Conservation (phyloP, 2,888 invertebrate genomes). For the Deilephila elpenor region DNA sequence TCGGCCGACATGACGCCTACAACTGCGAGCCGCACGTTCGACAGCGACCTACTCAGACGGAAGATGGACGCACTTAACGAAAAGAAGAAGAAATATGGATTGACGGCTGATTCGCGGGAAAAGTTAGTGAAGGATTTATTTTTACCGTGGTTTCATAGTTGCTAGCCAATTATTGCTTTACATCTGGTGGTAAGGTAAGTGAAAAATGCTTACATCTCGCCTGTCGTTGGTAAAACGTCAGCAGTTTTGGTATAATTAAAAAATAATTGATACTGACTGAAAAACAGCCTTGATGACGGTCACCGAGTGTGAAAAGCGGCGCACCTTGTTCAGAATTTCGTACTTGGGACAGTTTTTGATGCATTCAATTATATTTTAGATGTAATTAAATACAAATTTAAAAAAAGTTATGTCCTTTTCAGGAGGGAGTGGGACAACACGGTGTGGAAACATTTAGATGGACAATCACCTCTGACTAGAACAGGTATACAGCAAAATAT, state of each 20-base stretch:
- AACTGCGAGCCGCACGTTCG: conserved; percentile 8
- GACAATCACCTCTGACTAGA: neutral
- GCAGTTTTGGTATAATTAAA: too few relatives aligned
- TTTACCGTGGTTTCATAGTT: neutral
- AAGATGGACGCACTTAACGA: conserved; percentile 50
- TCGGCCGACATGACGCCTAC: conserved; percentile 2
- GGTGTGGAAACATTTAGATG: neutral
- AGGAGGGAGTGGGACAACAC: conserved; percentile 7
- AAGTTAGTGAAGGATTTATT: neutral
- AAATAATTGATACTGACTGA: too few relatives aligned
- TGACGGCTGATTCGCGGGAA: neutral
- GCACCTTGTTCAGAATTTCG: too few relatives aligned
- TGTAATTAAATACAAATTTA: neutral
- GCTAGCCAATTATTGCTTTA: neutral
- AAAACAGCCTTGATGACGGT: too few relatives aligned
- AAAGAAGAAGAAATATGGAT: conserved; percentile 11
- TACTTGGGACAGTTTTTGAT: too few relatives aligned
- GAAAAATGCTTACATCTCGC: too few relatives aligned
- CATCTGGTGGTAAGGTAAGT: neutral
- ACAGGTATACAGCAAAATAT: neutral
- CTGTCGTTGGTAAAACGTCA: too few relatives aligned
- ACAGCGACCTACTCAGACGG: conserved; percentile 46
- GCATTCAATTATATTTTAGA: too few relatives aligned
- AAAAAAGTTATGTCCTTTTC: neutral
- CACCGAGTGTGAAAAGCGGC: too few relatives aligned